phyloP scores from a whole-genome alignment of 2,888 invertebrate genomes.

The Acronicta aceris region DNA sequence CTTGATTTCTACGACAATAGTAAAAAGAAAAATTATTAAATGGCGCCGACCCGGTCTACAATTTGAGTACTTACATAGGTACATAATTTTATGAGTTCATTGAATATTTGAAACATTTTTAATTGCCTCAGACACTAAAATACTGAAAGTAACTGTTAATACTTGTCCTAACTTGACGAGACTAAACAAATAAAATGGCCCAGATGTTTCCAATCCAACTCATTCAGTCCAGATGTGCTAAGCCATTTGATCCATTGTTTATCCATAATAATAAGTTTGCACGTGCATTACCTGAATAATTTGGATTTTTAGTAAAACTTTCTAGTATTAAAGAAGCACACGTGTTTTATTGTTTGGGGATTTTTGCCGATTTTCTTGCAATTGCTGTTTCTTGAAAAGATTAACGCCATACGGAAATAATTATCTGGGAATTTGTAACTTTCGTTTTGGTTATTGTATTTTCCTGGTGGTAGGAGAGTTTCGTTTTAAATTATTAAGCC shows the following conservation, averaged over 20 bases:
- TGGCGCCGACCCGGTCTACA: not conserved
- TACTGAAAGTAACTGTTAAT: conserved; percentile 19
- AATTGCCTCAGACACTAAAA: conserved; percentile 7
- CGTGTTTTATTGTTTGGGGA: conserved; percentile 24
- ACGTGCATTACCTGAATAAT: conserved; percentile 50
- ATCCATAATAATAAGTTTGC: conserved; percentile 16
- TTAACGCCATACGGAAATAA: conserved; percentile 18
- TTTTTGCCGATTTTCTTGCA: conserved; percentile 35
- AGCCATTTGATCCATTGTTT: conserved; percentile 42
- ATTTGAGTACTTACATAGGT: not conserved
- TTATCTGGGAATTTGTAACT: conserved; percentile 8
- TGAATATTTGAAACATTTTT: not conserved
- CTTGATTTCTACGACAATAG: no score
- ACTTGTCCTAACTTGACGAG: conserved; percentile 33
- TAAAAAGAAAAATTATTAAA: not conserved
- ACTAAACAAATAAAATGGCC: conserved; percentile 39
- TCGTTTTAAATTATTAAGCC: no score
- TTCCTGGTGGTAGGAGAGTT: not conserved
- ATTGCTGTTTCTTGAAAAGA: conserved; percentile 7
- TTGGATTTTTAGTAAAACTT: conserved; percentile 7
- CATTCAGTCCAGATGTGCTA: conserved; percentile 52
- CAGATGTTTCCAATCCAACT: conserved; percentile 45
- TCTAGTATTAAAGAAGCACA: conserved; percentile 24
- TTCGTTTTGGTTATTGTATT: not conserved
- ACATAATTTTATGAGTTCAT: no score